Conservation (phyloP, 2,797 vertebrate species). For the Lophotriccus pileatus region DNA sequence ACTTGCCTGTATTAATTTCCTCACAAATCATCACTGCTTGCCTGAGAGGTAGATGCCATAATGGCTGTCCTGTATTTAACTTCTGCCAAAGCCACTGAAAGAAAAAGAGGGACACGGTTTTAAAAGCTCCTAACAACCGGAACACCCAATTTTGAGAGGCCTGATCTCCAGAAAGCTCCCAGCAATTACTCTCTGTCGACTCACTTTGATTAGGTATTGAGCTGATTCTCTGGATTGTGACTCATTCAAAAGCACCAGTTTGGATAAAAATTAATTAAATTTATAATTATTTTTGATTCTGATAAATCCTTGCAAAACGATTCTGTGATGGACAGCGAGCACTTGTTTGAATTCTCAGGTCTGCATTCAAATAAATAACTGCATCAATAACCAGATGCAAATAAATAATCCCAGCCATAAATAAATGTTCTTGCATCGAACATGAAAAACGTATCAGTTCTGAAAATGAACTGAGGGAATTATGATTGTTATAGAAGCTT, state of each 20-base stretch:
- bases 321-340: not conserved
- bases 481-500: not conserved
- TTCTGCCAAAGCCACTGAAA: not conserved
- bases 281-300: not conserved
- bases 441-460: not conserved
- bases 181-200: not conserved
- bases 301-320: not conserved
- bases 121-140: not conserved
- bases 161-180: not conserved
- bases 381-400: not conserved
- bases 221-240: not conserved
- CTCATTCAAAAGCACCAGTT: not conserved
- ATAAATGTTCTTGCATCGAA: not conserved
- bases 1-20: not conserved
- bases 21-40: conserved; percentile 21
- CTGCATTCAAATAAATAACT: not conserved
- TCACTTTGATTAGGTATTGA: not conserved
- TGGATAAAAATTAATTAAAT: rapidly evolving
- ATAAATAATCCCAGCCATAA: not conserved
- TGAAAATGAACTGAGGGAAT: not conserved
- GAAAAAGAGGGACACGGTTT: not conserved
- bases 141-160: not conserved
- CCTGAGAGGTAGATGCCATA: not conserved
- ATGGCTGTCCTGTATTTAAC: not conserved
- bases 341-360: not conserved